Percentiles rank a stretch among this genome's conserved stretches.
Conservation (phyloP, 2,888 invertebrate species). For the Drosophila affinis region DNA sequence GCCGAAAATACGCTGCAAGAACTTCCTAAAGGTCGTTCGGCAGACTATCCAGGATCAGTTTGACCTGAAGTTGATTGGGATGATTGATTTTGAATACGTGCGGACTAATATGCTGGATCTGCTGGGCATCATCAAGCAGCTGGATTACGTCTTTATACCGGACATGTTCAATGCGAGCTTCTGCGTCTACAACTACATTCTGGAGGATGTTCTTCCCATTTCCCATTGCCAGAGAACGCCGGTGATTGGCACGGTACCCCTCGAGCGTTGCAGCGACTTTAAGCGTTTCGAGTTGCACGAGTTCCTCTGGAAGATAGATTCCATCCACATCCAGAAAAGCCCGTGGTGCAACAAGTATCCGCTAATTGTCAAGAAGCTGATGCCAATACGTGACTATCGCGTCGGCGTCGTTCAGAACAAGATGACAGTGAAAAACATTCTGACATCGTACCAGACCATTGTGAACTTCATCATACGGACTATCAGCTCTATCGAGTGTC, state of each 20-base stretch:
- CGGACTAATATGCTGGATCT: conserved; percentile 78
- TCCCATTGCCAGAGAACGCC: conserved; percentile 75
- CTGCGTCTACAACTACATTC: conserved; percentile 65
- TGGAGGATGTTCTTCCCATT: conserved; percentile 74
- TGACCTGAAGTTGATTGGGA: conserved; percentile 72
- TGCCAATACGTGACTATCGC: conserved; percentile 77
- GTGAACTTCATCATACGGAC: conserved; percentile 82
- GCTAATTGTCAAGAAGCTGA: conserved; percentile 81
- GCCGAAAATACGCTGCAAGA: conserved; percentile 71
- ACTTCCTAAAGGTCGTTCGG: conserved; percentile 68
- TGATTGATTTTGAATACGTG: conserved; percentile 74
- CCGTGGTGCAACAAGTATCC: conserved; percentile 81
- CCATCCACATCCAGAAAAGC: conserved; percentile 82
- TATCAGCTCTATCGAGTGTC: conserved; percentile 80
- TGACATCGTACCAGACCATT: conserved; percentile 72
- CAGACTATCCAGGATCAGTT: conserved; percentile 43
- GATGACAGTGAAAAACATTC: conserved; percentile 60
- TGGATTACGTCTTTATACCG: conserved; percentile 81
- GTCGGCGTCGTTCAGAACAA: conserved; percentile 65
- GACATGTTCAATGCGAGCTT: conserved; percentile 69
- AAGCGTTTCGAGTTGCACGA: conserved; percentile 79
- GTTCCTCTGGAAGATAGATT: conserved; percentile 78
- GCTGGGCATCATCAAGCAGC: conserved; percentile 71
- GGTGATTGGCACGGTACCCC: conserved; percentile 80
- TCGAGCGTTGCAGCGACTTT: conserved; percentile 81